Base-by-base conservation (phyloP, 2,113 vertebrate genomes). In the Indicator indicator region DNA sequence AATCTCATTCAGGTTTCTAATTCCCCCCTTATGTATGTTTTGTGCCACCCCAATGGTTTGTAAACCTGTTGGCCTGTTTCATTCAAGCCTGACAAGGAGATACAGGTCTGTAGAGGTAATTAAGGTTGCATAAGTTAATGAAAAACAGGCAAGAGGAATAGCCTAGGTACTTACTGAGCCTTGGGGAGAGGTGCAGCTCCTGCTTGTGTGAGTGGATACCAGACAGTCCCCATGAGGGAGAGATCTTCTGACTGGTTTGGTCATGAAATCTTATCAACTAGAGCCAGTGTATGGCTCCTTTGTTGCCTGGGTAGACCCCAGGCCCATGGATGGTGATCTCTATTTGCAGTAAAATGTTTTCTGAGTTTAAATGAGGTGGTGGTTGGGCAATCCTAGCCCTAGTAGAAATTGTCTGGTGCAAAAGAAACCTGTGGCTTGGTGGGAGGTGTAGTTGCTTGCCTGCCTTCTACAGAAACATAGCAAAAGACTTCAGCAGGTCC, bases 121-220 rank as follows among this genome's bases (percentile, higher is more conserved):
- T 68, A 67, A 68, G 30, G 80, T 93, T 93, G 94, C 81, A 9
- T 77, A 94, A 95, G 69, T 54, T 52, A 16, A 60, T 64, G 86
- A 63, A 40, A 79, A 94, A 64, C 60, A 88, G 74, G 58, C 76
- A 15, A 0, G 3, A 86, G 69, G 73, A 38, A 42, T 3, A 56
- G 23, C 60, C n/a, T 92, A 52, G 79, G 11, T 77, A 33, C 64
- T 80, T 54, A 3, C 8, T 8, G 79, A 88, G 76, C 92, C 94
- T 38, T 17, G 1, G 87, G 95, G 60, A 38, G 26, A 62, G 92
- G 88, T 48, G 83, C 42, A 63, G 72, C 72, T 83, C 19, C 62
- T 33, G 62, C 23, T 42, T 60, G 36, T 2, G 0, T 16, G 80
- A 70, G 83, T 14, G 12, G 48, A 26, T 60, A 16, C 20, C 78